A percentile compares a stretch with the other conserved stretches of the same genome.
These are phyloP conservation scores for Himalopsyche phryganea DNA, from an alignment of 1,140 invertebrate genomes.

Conservation along the genomic window DNA sequence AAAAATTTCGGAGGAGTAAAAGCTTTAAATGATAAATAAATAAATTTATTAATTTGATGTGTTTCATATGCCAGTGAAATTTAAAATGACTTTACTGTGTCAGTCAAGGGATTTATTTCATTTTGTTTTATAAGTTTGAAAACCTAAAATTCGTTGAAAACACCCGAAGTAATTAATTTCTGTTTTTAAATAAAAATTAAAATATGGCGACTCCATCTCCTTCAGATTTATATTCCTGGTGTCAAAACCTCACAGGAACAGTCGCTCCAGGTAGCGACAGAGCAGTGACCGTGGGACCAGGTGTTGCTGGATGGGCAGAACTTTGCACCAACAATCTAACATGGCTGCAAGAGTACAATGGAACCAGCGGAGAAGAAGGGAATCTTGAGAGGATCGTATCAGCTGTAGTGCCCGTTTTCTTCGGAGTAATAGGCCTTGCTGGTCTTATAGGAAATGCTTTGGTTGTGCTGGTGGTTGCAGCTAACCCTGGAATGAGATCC, in stretches of 20 bases:
- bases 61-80: too few relatives aligned
- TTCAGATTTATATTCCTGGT: neutral
- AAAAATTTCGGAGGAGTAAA: too few relatives aligned
- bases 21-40: too few relatives aligned
- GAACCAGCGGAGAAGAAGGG: conserved; percentile 44
- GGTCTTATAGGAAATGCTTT: conserved; percentile 86
- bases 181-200: too few relatives aligned
- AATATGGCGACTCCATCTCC: too few relatives aligned
- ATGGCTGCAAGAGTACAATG: conserved; percentile 33
- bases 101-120: too few relatives aligned
- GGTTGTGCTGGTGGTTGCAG: conserved; percentile 80
- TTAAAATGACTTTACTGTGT: too few relatives aligned
- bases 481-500: conserved; percentile 87
- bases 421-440: conserved; percentile 81
- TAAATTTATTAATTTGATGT: too few relatives aligned
- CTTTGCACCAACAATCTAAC: conserved; percentile 25
- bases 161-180: too few relatives aligned
- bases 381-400: conserved; percentile 61
- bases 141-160: too few relatives aligned
- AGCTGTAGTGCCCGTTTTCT: conserved; percentile 79
- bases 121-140: too few relatives aligned
- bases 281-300: neutral
- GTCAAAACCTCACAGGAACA: neutral
- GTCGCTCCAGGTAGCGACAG: neutral
- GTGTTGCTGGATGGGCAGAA: conserved; percentile 19